Conservation (phyloP, 2,113 vertebrate species). For the Amphilophus citrinellus region DNA sequence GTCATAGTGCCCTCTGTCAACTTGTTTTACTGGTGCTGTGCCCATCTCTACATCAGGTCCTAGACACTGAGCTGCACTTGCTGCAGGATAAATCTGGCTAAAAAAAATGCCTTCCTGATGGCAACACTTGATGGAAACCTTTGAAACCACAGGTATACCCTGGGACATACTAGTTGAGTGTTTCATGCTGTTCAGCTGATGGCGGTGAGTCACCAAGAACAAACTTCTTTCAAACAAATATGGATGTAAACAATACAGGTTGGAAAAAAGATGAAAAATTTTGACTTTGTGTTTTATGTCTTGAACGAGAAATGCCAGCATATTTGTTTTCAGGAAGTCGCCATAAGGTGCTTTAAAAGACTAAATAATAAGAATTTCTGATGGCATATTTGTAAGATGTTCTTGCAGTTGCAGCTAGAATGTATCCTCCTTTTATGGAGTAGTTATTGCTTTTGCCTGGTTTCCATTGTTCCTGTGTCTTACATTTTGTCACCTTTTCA, state of each 20-base stretch:
- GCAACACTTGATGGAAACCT: not conserved
- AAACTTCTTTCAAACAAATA: too few species aligned
- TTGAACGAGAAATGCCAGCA: not conserved
- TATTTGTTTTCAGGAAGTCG: too few species aligned
- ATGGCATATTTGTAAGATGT: not conserved
- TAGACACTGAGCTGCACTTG: not conserved
- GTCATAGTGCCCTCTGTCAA: too few species aligned
- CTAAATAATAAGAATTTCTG: not conserved
- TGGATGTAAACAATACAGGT: not conserved
- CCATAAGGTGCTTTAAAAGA: not conserved
- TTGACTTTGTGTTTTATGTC: not conserved
- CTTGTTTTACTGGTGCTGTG: not conserved
- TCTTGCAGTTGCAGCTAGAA: not conserved
- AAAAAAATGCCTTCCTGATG: not conserved
- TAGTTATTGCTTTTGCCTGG: not conserved
- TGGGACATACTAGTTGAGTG: not conserved
- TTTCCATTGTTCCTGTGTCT: not conserved
- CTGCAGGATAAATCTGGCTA: too few species aligned
- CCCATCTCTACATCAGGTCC: not conserved
- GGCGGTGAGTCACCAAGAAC: not conserved
- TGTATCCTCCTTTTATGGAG: not conserved
- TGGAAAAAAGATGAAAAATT: too few species aligned
- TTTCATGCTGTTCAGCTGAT: not conserved
- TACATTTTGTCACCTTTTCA: not conserved
- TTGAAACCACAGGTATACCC: not conserved